Evolutionary conservation across 2,113 vertebrate species (phyloP), one percentile per base, ranked within the genome.

Genomic region (Limnothrissa miodon): DNA sequence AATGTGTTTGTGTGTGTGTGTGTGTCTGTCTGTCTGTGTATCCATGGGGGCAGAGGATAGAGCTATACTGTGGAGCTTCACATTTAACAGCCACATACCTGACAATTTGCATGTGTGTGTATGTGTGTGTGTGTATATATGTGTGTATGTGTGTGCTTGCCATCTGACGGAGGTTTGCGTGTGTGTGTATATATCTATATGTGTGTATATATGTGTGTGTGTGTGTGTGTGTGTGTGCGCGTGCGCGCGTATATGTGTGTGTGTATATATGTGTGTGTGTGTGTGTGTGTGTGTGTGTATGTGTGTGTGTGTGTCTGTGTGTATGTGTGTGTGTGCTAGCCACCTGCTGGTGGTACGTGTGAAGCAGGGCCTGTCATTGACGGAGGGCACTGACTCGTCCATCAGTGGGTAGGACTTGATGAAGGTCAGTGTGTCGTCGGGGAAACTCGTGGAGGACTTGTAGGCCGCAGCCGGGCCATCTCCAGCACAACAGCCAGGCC

Each of bases 351-450:
- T 93, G 19, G 96, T 99, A 78, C 92, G 93, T 78, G 96, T 99
- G 92, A 99, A 96, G 91, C 95, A 96, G 0, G 98, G 98, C 23
- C 91, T 89, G 82, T 96, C 94, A 0, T 95, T 95, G 62, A 96
- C 95, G 0, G 97, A 95, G 0, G 94, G 93, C 62, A 99, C 95
- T 0, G 96, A 92, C 0, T 97, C 96, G 19, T 98, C 96, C 94
- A 99, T 94, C 82, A 99, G 95, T 0, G 97, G 98, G 90, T 97
- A 97, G 0, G 96, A 97, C 92, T 99, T 99, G 93, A 98, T 98
- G 83, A 99, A 99, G 10, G 94, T 89, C 86, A 99, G 87, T 0
- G 95, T 98, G 39, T 97, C 96, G 0, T 99, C 98, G 0, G 98
- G 97, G 84, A 99, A 96, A 45, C 95, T 95, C 53, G 94, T 96